Base-by-base conservation (phyloP, 1,140 invertebrate genomes). In the Tetranychus cinnabarinus region DNA sequence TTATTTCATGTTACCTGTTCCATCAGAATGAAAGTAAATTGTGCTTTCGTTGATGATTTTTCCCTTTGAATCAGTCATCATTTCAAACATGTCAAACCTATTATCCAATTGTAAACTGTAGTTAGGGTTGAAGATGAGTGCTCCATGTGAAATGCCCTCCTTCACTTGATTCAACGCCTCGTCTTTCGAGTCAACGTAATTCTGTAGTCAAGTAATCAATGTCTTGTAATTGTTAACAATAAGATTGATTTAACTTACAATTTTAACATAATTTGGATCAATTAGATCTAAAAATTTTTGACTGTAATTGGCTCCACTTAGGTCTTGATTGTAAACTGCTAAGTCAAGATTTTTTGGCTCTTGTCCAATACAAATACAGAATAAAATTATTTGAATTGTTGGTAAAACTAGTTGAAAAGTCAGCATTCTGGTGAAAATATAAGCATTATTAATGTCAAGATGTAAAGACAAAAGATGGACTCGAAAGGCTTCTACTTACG, bases 291-390 rank as follows among this genome's bases (percentile, higher is more conserved):
- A 34, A 56, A 65, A 65, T 46, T 37, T n/a, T 45, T 56, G 33
- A n/a, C 42, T 48, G 50, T 58, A 62, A 55, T 61, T 45, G 10
- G 1, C 3, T 42, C n/a, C 37, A 4, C 12, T 23, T 7, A 15
- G n/a, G 12, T 62, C 60, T 12, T 36, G 7, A 50, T 61, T 63
- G 50, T 90, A 84, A 60, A 95, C 78, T 42, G 85, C 86, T 69
- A 96, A 65, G 65, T 79, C 80, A 0, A 96, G 77, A 52, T 84
- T 82, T 55, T 79, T 81, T 0, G 90, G 90, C 70, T 90, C 85
- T 42, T 85, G 78, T 61, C 90, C 91, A 66, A 95, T 90, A 31
- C 88, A 86, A 64, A 91, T 70, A 72, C 89, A 95, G 77, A 96
- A 95, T 6, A 93, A 77, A 58, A 91, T 83, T 15, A 88, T 87